Evolutionary conservation across 2,888 invertebrate species (phyloP).

Genomic region (Homarus gammarus): DNA sequence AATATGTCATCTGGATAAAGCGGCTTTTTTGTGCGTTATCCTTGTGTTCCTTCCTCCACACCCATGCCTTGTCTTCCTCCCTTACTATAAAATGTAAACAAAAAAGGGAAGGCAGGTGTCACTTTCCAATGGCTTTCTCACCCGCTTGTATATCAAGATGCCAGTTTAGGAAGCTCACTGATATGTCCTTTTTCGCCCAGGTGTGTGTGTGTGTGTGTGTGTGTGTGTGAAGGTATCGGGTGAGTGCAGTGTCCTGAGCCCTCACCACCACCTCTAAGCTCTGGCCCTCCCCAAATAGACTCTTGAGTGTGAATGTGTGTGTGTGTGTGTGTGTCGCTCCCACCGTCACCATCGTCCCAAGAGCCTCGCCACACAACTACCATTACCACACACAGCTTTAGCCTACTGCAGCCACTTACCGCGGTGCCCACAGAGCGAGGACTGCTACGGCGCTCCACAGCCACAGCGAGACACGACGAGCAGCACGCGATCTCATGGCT

Average conservation of each 20-base stretch:
- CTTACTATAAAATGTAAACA: too few species aligned
- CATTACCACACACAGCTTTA: neutral
- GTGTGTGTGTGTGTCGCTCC: neutral
- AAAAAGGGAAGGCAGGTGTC: too few species aligned
- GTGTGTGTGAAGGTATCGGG: neutral
- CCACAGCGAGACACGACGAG: conserved; percentile 47
- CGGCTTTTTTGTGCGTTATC: too few species aligned
- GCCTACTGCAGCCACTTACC: conserved; percentile 15
- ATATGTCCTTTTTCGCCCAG: too few species aligned
- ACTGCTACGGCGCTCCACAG: conserved; percentile 46
- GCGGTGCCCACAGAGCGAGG: conserved; percentile 58
- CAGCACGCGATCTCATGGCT: conserved; percentile 55
- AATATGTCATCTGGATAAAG: too few species aligned
- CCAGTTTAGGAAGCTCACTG: too few species aligned
- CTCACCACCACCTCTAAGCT: too few species aligned
- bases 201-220: neutral
- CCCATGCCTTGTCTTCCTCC: too few species aligned
- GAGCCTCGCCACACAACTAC: neutral
- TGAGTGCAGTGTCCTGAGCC: too few species aligned
- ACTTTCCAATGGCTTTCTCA: too few species aligned
- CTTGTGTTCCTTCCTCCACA: too few species aligned
- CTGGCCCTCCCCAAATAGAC: neutral
- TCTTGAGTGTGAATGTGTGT: neutral
- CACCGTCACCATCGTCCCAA: neutral
- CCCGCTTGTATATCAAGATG: too few species aligned